Conservation (phyloP, 2,888 invertebrate genomes). For the Hydrotaea cyrtoneurina region DNA sequence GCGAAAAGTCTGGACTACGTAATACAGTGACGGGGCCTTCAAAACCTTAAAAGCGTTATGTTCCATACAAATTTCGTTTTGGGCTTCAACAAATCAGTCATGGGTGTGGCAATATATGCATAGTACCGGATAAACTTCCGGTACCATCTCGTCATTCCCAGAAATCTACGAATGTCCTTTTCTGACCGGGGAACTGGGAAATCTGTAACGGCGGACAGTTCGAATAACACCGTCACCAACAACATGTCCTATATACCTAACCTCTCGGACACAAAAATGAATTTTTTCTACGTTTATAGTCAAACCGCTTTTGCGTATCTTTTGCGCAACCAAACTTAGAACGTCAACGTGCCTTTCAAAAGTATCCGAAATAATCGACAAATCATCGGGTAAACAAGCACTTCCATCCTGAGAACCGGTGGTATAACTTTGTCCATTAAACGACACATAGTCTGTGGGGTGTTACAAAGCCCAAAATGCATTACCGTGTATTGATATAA, state of each 20-base stretch:
- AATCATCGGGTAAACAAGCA: constrained; percentile 20
- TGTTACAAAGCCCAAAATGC: constrained; percentile 34
- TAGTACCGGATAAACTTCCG: neutral
- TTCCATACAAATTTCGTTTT: neutral
- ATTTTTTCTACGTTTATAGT: constrained; percentile 8
- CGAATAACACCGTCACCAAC: neutral
- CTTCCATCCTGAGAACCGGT: constrained; percentile 1
- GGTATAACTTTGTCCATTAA: constrained; percentile 24
- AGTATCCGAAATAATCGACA: neutral
- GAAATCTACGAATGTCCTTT: too few relatives aligned
- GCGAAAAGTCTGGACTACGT: constrained; percentile 9
- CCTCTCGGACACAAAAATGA: neutral
- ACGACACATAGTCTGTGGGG: constrained; percentile 11
- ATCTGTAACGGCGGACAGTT: neutral
- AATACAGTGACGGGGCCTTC: neutral
- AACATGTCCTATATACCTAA: neutral
- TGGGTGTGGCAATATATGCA: neutral
- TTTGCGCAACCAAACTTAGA: neutral
- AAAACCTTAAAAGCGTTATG: constrained; percentile 3
- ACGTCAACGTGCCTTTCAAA: neutral
- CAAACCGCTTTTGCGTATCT: neutral
- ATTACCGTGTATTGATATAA: constrained; percentile 28
- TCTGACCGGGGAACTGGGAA: too few relatives aligned
- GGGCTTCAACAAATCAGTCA: neutral
- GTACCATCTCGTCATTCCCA: neutral